Conservation (phyloP, 2,797 vertebrate genomes). For the Neoniphon sammara region DNA sequence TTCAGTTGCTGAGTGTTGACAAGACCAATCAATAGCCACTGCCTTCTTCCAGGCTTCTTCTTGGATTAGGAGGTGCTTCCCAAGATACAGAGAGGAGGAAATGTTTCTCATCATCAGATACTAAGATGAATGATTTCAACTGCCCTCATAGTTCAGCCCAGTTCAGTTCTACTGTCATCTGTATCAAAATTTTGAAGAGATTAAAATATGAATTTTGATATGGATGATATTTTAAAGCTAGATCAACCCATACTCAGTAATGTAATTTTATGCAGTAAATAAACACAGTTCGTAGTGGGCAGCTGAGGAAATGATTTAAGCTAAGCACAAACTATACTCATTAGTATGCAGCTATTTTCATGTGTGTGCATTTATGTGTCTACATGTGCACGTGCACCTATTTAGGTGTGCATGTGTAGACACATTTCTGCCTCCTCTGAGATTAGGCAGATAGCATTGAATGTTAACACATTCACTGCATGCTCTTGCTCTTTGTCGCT, state of each 20-base stretch:
- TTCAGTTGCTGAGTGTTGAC: constrained; percentile 30
- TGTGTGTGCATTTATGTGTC: background rate
- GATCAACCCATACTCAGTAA: constrained; percentile 19
- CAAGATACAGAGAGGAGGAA: background rate
- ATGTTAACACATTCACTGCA: constrained; percentile 44
- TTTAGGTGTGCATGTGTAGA: background rate
- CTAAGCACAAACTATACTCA: constrained; percentile 2
- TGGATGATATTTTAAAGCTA: constrained; percentile 14
- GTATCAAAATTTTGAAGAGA: too few relatives aligned
- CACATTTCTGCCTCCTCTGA: constrained; percentile 35
- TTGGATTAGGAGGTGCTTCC: constrained; percentile 19
- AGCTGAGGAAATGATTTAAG: background rate
- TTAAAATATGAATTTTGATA: too few relatives aligned
- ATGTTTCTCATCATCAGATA: constrained; percentile 4
- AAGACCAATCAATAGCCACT: constrained; percentile 27
- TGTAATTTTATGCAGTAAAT: constrained; percentile 45
- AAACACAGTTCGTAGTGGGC: constrained; percentile 17
- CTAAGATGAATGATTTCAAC: background rate
- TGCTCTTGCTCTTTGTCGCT: background rate
- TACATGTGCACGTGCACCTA: constrained; percentile 4
- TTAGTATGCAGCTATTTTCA: constrained; percentile 16
- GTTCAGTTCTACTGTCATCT: too few relatives aligned
- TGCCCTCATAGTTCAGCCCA: too few relatives aligned
- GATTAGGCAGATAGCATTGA: constrained; percentile 46
- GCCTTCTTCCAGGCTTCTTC: constrained; percentile 5